Evolutionary conservation across 1,140 invertebrate species (phyloP).

Genomic region (Hycleus phaleratus): DNA sequence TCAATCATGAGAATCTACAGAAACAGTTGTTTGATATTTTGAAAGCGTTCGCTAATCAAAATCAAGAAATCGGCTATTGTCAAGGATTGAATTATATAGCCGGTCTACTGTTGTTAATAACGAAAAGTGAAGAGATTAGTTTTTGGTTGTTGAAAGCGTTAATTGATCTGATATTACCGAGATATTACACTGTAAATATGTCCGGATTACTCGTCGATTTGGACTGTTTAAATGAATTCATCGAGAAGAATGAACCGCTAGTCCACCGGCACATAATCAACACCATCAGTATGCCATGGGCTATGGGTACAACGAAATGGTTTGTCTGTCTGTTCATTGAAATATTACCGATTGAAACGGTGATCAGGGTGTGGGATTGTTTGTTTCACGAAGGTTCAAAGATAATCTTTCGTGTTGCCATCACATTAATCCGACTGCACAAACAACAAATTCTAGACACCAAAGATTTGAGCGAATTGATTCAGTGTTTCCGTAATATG

Average conservation of each 20-base stretch:
- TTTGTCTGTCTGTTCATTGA: conserved; percentile 89
- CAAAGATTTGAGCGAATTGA: conserved; percentile 65
- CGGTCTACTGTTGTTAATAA: conserved; percentile 73
- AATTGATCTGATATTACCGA: conserved; percentile 75
- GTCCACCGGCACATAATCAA: conserved; percentile 70
- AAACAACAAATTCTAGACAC: conserved; percentile 60
- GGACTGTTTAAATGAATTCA: conserved; percentile 76
- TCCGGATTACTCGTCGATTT: conserved; percentile 79
- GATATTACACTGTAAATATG: conserved; percentile 82
- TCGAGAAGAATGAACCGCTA: conserved; percentile 70
- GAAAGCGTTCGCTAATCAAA: conserved; percentile 82
- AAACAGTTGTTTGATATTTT: conserved; percentile 76
- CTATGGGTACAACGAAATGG: conserved; percentile 86
- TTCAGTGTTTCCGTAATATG: conserved; percentile 70
- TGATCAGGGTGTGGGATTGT: conserved; percentile 89
- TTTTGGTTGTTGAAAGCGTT: conserved; percentile 87
- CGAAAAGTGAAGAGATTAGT: conserved; percentile 80
- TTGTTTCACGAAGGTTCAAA: conserved; percentile 88
- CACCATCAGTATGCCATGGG: conserved; percentile 67
- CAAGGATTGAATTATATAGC: conserved; percentile 92
- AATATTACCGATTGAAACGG: conserved; percentile 85
- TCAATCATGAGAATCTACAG: conserved; percentile 56
- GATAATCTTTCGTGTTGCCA: conserved; percentile 72
- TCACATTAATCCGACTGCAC: conserved; percentile 73
- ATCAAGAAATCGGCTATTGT: conserved; percentile 81